phyloP scores from a whole-genome alignment of 37 sponge, comb jelly and placozoan species.

The Bolinopsis microptera region DNA sequence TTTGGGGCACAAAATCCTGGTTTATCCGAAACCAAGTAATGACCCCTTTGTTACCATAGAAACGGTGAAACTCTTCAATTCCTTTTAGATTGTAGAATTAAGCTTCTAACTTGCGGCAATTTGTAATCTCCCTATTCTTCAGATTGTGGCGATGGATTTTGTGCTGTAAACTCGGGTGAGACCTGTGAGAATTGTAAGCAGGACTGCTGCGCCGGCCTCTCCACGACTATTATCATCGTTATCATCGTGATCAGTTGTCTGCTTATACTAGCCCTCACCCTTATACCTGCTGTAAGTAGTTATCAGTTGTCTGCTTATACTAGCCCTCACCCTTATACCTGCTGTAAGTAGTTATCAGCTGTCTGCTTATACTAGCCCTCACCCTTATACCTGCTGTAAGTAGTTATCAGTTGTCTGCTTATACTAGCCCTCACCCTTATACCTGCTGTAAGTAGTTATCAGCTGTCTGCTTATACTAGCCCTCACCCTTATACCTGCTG shows the following conservation, averaged over 20 bases:
- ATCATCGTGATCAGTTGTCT: constrained; percentile 55
- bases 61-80: neutral
- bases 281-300: constrained; percentile 29
- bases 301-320: neutral
- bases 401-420: neutral
- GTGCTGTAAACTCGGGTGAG: constrained; percentile 65
- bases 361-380: constrained; percentile 1
- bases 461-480: neutral
- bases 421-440: constrained; percentile 49
- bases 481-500: neutral
- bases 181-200: constrained; percentile 68
- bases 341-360: constrained; percentile 24
- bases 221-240: constrained; percentile 43
- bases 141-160: constrained; percentile 77
- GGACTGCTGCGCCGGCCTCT: constrained; percentile 74
- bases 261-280: constrained; percentile 9
- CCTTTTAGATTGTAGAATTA: neutral
- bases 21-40: constrained; percentile 63
- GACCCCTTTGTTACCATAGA: neutral
- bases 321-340: constrained; percentile 51
- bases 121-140: neutral
- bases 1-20: constrained; percentile 68
- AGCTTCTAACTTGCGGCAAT: neutral
- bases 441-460: neutral
- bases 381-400: constrained; percentile 34